Evolutionary conservation across 2,797 vertebrate genomes (phyloP).

Genomic region (Halcyon smyrnensis): DNA sequence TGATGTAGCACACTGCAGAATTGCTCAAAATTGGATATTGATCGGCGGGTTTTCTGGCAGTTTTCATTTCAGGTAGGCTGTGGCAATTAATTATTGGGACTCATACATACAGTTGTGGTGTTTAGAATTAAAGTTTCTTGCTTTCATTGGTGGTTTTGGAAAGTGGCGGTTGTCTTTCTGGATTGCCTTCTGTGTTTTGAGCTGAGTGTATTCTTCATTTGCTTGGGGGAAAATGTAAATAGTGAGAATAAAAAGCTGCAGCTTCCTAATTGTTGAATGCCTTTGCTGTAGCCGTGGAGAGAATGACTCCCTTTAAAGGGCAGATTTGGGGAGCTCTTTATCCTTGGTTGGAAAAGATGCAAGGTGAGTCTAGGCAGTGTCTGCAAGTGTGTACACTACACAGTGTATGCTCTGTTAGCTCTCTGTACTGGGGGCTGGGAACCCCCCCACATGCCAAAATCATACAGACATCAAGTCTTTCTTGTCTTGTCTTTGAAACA

Average conservation of each 20-base stretch:
- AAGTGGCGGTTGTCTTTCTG: background rate
- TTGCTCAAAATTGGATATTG: background rate
- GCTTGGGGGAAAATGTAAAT: background rate
- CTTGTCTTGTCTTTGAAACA: no score
- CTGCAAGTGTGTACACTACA: rapidly evolving
- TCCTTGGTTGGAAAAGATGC: background rate
- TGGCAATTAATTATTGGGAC: background rate
- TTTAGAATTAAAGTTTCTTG: background rate
- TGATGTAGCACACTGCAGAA: rapidly evolving
- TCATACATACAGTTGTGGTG: rapidly evolving
- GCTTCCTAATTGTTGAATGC: background rate
- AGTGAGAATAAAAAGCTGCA: background rate
- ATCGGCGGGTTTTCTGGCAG: background rate
- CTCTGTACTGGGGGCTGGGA: background rate
- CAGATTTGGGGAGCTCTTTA: background rate
- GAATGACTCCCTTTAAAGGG: background rate
- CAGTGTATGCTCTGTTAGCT: background rate
- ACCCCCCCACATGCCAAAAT: background rate
- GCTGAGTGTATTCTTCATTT: background rate
- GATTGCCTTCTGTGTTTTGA: background rate
- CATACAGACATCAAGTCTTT: rapidly evolving
- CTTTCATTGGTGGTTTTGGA: background rate
- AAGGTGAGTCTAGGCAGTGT: background rate
- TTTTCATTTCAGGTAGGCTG: background rate
- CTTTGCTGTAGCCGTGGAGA: background rate